These are phyloP conservation scores for Morone chrysops DNA, from an alignment of 2,113 vertebrate genomes.

Conservation along the genomic window DNA sequence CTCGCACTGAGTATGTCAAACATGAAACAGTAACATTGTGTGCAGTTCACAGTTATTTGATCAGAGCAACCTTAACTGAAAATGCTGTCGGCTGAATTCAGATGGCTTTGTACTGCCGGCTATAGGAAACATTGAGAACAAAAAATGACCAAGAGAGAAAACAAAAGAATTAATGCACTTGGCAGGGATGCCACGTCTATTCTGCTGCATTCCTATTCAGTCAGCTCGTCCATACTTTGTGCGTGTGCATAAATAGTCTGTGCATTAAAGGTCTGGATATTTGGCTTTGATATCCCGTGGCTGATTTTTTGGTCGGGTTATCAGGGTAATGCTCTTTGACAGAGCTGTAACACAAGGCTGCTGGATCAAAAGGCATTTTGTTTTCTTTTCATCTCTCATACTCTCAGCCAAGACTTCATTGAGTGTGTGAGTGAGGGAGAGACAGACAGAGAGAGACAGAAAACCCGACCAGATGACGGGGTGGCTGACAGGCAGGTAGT, in stretches of 20 bases:
- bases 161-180: constrained; percentile 54
- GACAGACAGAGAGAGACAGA: constrained; percentile 41
- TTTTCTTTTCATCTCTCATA: constrained; percentile 74
- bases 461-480: constrained; percentile 48
- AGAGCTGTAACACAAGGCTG: constrained; percentile 67
- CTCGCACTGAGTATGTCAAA: constrained; percentile 56
- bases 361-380: constrained; percentile 74
- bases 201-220: constrained; percentile 20
- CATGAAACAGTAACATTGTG: constrained; percentile 69
- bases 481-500: constrained; percentile 64
- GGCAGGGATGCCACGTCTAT: constrained; percentile 35
- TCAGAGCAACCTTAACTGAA: constrained; percentile 63
- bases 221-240: constrained; percentile 21
- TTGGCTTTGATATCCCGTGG: constrained; percentile 51
- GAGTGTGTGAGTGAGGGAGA: constrained; percentile 16
- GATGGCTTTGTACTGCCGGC: constrained; percentile 53
- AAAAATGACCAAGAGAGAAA: constrained; percentile 50
- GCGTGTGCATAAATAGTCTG: constrained; percentile 49
- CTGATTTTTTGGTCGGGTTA: constrained; percentile 49
- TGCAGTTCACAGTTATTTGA: constrained; percentile 69
- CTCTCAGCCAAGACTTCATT: constrained; percentile 54
- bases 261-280: constrained; percentile 52
- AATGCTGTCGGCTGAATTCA: constrained; percentile 52
- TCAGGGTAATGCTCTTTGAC: constrained; percentile 72
- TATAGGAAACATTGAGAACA: constrained; percentile 57